Conservation (phyloP, 2,888 invertebrate species). For the Drosophila prolongata region DNA sequence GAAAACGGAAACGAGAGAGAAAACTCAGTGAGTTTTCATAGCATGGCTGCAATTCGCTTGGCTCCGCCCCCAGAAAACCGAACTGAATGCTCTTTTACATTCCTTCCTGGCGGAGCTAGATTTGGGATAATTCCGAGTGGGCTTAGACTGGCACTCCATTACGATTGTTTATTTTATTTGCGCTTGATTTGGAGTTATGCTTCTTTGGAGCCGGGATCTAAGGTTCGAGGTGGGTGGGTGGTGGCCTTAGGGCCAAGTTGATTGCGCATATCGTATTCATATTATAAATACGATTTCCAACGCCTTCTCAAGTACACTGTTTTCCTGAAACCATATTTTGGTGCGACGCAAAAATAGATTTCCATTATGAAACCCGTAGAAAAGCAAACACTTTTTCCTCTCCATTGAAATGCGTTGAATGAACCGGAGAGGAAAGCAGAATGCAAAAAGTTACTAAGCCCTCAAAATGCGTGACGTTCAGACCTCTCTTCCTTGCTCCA, state of each 20-base stretch:
- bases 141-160: constrained; percentile 13
- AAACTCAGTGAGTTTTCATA: constrained; percentile 59
- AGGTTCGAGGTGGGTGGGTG: constrained; percentile 3
- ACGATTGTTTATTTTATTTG: constrained; percentile 60
- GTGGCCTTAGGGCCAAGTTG: constrained; percentile 3
- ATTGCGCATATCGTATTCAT: constrained; percentile 20
- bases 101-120: background rate
- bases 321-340: too few species aligned
- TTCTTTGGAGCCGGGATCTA: constrained; percentile 4
- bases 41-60: constrained; percentile 77
- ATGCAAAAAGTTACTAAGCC: constrained; percentile 24
- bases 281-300: constrained; percentile 15
- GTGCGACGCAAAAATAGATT: constrained; percentile 20
- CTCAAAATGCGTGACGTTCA: background rate
- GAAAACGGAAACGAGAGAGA: constrained; percentile 17
- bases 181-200: constrained; percentile 74
- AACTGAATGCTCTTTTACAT: constrained; percentile 4
- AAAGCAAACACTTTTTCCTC: constrained; percentile 15
- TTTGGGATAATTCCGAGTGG: constrained; percentile 10
- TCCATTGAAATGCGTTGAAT: constrained; percentile 1
- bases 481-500: background rate
- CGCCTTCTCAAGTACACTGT: constrained; percentile 15
- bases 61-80: constrained; percentile 63
- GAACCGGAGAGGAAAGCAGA: constrained; percentile 3
- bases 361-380: constrained; percentile 10